Base-by-base conservation (phyloP, 2,113 vertebrate genomes). In the Semnornis frantzii region DNA sequence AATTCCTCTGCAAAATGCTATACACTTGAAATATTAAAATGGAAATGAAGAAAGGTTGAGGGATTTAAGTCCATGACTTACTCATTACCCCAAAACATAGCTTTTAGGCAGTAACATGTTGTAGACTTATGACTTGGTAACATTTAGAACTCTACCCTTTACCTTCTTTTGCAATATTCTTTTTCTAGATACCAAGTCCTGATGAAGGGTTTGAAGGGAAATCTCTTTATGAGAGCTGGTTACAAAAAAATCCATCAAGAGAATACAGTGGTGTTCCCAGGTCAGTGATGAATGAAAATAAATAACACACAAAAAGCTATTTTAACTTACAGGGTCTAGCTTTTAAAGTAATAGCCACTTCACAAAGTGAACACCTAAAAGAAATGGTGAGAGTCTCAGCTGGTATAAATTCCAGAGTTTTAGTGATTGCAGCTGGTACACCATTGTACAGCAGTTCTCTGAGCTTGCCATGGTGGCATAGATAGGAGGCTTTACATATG, bases 181-280 rank as follows among this genome's bases (percentile, higher is more conserved):
- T 77, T 91, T 42, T 68, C 21, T 89, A 99, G 99, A 98, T 99
- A 83, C 80, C 85, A 83, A 99, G 99, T 87, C 99, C 99, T 19
- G 99, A 99, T 89, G 98, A 98, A 33, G 98, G 97, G 12, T 99
- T 98, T 95, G 98, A 99, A 96, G 98, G 97, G n/a, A 96, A 98
- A 92, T 98, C 98, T 94, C 98, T 99, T 42, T 99, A 98, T 84
- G 98, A 99, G 65, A 99, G 99, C 90, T 99, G 99, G 99, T 98
- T 98, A 76, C 96, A 98, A 89, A 99, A 98, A 90, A 98, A 98
- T 97, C 63, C 97, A 85, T 98, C 97, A 27, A 87, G 30, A 1
- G 97, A 98, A 80, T 73, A 98, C 77, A 97, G 96, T 34, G 98
- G 98, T 4, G 96, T 97, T 12, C 99, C 99, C 69, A 98, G 98